phyloP scores from a whole-genome alignment of 2,888 invertebrate genomes.

The Xylota segnis region DNA sequence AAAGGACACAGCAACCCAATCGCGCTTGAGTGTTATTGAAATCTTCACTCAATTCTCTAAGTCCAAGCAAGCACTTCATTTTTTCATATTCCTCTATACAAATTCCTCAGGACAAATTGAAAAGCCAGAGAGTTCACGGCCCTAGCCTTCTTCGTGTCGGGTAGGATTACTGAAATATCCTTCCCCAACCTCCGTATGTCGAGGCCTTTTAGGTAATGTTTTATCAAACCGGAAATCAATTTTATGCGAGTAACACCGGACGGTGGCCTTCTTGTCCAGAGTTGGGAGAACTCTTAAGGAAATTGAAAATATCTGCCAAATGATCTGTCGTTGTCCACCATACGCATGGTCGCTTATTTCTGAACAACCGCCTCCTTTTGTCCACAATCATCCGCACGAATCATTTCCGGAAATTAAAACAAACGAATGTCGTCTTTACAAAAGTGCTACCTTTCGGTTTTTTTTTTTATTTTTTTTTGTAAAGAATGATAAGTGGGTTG shows the following conservation, averaged over 20 bases:
- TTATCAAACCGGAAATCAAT: conserved; percentile 57
- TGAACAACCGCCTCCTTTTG: conserved; percentile 22
- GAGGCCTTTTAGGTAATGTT: conserved; percentile 11
- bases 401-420: conserved; percentile 72
- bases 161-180: no score
- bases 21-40: no score
- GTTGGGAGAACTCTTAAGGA: conserved; percentile 37
- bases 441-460: conserved; percentile 13
- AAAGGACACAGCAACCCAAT: no score
- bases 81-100: no score
- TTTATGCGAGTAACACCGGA: conserved; percentile 50
- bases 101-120: no score
- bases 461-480: conserved; percentile 16
- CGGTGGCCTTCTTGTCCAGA: conserved; percentile 29
- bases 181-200: neutral
- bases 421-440: conserved; percentile 55
- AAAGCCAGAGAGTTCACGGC: no score
- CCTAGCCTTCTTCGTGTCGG: no score
- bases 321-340: conserved; percentile 10
- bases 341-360: conserved; percentile 9
- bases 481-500: conserved; percentile 53
- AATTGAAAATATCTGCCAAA: conserved; percentile 62
- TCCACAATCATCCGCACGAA: conserved; percentile 48
- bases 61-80: no score
- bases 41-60: no score